Conservation (phyloP, 2,113 vertebrate species). For the Aramus guarauna region DNA sequence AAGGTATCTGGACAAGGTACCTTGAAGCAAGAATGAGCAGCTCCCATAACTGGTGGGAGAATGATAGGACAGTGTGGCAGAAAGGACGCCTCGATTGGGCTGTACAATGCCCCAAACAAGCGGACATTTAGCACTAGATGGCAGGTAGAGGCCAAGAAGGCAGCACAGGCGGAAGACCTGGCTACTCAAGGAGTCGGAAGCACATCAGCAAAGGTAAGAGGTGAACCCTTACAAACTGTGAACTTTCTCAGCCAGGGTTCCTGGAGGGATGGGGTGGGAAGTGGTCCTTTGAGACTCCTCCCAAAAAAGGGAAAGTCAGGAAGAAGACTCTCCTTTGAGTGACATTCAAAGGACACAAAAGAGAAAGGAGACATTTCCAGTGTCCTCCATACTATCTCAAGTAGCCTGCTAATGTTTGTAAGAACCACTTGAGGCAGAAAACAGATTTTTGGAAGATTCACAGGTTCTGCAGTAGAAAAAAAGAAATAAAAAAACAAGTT, state of each 20-base stretch:
- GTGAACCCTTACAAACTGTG: neutral
- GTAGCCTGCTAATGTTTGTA: neutral
- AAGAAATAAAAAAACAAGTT: neutral
- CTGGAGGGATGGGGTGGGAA: neutral
- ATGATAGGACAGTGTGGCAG: neutral
- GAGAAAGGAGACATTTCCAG: neutral
- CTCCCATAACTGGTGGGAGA: neutral
- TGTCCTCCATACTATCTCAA: neutral
- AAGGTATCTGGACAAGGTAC: neutral
- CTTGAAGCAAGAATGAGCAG: neutral
- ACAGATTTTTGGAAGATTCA: neutral
- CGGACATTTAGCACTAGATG: neutral
- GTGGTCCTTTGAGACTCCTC: neutral
- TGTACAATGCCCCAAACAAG: rapidly evolving
- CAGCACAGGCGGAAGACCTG: neutral
- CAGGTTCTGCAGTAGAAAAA: neutral
- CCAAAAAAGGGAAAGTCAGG: neutral
- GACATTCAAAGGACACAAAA: neutral
- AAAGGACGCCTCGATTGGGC: neutral
- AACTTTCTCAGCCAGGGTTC: neutral
- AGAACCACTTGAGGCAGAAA: neutral
- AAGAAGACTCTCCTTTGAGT: neutral
- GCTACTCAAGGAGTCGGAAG: neutral
- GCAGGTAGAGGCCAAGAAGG: neutral
- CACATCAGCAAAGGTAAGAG: neutral